Conservation (phyloP, 2,113 vertebrate species). For the Gobiocypris rarus region DNA sequence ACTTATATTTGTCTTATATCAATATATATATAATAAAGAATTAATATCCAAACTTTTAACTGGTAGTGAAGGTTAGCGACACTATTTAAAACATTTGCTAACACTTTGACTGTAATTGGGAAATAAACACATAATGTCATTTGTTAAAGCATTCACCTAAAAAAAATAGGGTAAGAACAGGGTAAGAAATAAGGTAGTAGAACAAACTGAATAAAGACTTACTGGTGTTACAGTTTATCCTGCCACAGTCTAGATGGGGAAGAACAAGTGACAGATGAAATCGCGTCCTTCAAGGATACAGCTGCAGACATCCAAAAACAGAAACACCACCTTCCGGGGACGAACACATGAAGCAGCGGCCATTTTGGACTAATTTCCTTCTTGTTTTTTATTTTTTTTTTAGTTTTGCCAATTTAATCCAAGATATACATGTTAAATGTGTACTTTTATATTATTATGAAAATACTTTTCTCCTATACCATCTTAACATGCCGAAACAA, state of each 20-base stretch:
- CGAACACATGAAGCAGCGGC: slow-evolving; percentile 92
- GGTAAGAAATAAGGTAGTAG: slow-evolving; percentile 73
- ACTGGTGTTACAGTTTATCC: slow-evolving; percentile 99
- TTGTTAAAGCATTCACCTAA: too few relatives aligned
- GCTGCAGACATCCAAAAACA: slow-evolving; percentile 99
- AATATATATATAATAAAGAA: too few relatives aligned
- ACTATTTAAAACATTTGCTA: neutral
- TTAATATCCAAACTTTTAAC: neutral
- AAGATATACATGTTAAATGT: neutral
- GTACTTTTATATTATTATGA: neutral
- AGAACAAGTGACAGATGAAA: slow-evolving; percentile 99
- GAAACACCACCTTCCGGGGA: slow-evolving; percentile 98
- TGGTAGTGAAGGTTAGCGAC: neutral
- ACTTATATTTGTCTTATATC: too few relatives aligned
- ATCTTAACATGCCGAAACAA: neutral
- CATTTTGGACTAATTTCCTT: slow-evolving; percentile 76
- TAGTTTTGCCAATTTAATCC: neutral
- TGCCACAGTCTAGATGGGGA: slow-evolving; percentile 99
- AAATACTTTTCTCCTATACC: neutral
- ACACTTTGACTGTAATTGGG: neutral
- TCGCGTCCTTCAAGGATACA: slow-evolving; percentile 99
- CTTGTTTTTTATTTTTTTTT: too few relatives aligned
- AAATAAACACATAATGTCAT: neutral
- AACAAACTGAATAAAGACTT: slow-evolving; percentile 98
- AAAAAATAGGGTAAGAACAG: too few relatives aligned